phyloP scores from a whole-genome alignment of 2,888 invertebrate genomes.

The Torymus auratus region DNA sequence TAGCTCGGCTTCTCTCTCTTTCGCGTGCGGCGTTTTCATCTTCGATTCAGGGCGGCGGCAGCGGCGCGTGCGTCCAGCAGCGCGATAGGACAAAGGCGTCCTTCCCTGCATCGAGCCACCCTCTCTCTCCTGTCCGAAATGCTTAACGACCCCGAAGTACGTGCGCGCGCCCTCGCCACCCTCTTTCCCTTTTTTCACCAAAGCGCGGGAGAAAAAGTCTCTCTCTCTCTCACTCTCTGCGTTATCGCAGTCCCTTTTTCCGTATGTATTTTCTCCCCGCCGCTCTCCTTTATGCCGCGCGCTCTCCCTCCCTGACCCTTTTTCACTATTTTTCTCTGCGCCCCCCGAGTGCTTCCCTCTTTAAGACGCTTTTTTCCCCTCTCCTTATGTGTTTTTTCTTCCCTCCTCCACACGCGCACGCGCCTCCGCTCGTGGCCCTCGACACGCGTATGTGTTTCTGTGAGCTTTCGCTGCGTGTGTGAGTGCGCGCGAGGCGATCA shows the following conservation, averaged over 20 bases:
- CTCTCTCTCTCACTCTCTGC: slow-evolving; percentile 28
- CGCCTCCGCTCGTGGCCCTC: too few relatives aligned
- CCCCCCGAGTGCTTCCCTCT: slow-evolving; percentile 38
- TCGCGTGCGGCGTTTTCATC: slow-evolving; percentile 35
- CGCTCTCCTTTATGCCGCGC: slow-evolving; percentile 21
- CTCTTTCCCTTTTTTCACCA: slow-evolving; percentile 33
- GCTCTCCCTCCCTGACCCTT: slow-evolving; percentile 33
- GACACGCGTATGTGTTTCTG: too few relatives aligned
- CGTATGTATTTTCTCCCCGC: slow-evolving; percentile 34
- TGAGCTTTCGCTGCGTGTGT: too few relatives aligned
- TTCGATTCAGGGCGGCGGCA: slow-evolving; percentile 47
- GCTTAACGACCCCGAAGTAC: slow-evolving; percentile 58
- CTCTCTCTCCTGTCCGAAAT: slow-evolving; percentile 46
- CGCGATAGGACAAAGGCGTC: slow-evolving; percentile 54
- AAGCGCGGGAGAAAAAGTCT: slow-evolving; percentile 38
- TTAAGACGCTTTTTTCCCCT: slow-evolving; percentile 6
- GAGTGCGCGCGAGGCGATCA: too few relatives aligned
- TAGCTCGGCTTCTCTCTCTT: neutral
- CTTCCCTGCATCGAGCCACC: slow-evolving; percentile 33
- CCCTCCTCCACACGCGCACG: neutral
- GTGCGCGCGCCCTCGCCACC: slow-evolving; percentile 47
- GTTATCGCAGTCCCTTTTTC: slow-evolving; percentile 22
- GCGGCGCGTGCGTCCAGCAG: slow-evolving; percentile 29
- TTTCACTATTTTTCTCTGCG: slow-evolving; percentile 49
- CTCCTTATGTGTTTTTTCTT: slow-evolving; percentile 14